Conservation (phyloP, 2,797 vertebrate genomes). For the Hipposideros larvatus region DNA sequence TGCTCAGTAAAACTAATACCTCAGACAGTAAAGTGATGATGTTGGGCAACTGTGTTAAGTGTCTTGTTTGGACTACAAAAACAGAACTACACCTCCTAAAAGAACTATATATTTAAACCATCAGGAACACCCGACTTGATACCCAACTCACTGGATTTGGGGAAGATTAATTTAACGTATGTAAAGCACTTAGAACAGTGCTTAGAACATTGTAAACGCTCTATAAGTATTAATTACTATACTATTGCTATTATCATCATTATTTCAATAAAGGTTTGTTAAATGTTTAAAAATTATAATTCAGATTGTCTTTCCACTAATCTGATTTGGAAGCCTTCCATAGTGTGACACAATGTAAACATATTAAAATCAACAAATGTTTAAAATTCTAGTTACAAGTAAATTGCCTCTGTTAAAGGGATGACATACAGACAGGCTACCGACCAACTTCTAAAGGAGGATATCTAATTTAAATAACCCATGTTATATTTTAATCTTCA, state of each 20-base stretch:
- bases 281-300: conserved; percentile 49
- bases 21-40: neutral
- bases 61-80: neutral
- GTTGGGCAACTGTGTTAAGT: neutral
- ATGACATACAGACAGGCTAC: neutral
- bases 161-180: neutral
- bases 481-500: conserved; percentile 9
- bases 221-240: neutral
- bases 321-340: neutral
- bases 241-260: neutral
- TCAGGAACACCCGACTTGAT: neutral
- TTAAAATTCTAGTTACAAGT: neutral
- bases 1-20: neutral
- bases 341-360: neutral
- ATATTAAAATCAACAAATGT: neutral
- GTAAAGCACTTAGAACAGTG: neutral
- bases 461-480: conserved; percentile 32
- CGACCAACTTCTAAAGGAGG: neutral
- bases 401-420: neutral
- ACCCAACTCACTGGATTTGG: neutral
- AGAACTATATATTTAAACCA: neutral
- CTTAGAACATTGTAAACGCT: neutral
- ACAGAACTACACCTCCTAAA: neutral
- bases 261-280: neutral
- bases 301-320: neutral